Evolutionary conservation across 2,888 invertebrate species (phyloP), one percentile per base, ranked within the genome.

Genomic region (Crossocerus cetratus): DNA sequence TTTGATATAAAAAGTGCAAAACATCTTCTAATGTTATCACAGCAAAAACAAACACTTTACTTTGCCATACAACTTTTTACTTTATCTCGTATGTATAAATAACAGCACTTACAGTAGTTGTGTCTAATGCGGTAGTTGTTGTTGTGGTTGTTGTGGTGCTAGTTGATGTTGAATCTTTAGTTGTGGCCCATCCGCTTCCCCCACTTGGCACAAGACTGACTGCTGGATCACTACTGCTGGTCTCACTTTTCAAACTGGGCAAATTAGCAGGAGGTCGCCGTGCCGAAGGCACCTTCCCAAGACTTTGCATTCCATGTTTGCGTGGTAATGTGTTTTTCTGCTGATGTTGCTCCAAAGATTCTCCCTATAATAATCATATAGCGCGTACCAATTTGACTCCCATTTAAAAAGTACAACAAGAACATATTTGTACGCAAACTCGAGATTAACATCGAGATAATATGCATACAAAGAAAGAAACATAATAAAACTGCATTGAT

Each of bases 231-330:
- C 94, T 94, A 88, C 94, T 94, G 88, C 93, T 94, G 89, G 94
- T 94, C 93, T 99, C 99, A 91, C 98, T 97, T 94, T 98, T 99
- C 93, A 99, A 93, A 94, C 99, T 99, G 91, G 99, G 99, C 92
- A 99, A 93, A 93, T 99, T 98, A 91, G 97, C 98, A 91, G 99
- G 99, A 93, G 99, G 98, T 91, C 99, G 96, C 93, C 99, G 96
- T 91, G 97, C 97, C 92, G 96, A 96, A 91, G 97, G 97, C 92
- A 99, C 97, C 95, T 99, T 99, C 93, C 99, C 99, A 95, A 99
- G 95, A 93, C 96, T 96, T 96, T 99, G 99, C 96, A 99, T 97
- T 94, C 99, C 99, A 98, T 99, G 98, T 95, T 98, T 98, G 92
- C 97, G 97, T 91, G 95, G 95, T 92, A 96, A 94, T 93, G 95